Evolutionary conservation across 2,888 invertebrate species (phyloP).

Genomic region (Polylopha cassiicola): DNA sequence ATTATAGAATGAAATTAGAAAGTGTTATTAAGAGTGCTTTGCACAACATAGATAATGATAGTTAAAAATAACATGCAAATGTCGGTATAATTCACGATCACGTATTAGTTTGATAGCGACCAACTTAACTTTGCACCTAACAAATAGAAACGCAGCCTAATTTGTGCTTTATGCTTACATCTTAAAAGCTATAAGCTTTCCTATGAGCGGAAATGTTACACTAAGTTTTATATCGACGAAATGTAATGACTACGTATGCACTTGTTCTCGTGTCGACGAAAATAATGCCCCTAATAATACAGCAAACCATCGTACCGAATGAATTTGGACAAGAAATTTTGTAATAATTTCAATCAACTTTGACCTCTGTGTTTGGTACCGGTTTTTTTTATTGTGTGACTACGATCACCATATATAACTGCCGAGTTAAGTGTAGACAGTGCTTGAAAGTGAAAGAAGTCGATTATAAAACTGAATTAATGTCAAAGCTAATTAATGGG

Average conservation of each 20-base stretch:
- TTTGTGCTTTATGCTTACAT: conserved; percentile 18
- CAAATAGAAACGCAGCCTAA: conserved; percentile 19
- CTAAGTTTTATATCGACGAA: conserved; percentile 39
- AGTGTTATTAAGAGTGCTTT: conserved; percentile 46
- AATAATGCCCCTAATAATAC: conserved; percentile 43
- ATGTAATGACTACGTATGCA: conserved; percentile 54
- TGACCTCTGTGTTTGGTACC: conserved; percentile 9
- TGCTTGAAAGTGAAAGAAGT: no score
- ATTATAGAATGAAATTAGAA: conserved; percentile 39
- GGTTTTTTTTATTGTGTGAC: not conserved
- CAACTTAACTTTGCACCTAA: conserved; percentile 26
- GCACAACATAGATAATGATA: conserved; percentile 43
- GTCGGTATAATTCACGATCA: conserved; percentile 44
- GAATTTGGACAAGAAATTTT: conserved; percentile 10
- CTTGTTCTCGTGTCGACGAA: conserved; percentile 45
- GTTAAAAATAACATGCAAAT: conserved; percentile 53
- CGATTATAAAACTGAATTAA: no score
- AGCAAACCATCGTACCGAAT: conserved; percentile 12
- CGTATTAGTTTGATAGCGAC: conserved; percentile 39
- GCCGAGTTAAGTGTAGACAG: no score
- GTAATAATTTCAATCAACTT: conserved; percentile 12
- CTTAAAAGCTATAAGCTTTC: conserved; percentile 28
- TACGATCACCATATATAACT: no score
- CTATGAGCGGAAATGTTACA: conserved; percentile 31
- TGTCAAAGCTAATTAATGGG: no score